Conservation (phyloP, 2,888 invertebrate genomes). For the Agrochola circellaris region DNA sequence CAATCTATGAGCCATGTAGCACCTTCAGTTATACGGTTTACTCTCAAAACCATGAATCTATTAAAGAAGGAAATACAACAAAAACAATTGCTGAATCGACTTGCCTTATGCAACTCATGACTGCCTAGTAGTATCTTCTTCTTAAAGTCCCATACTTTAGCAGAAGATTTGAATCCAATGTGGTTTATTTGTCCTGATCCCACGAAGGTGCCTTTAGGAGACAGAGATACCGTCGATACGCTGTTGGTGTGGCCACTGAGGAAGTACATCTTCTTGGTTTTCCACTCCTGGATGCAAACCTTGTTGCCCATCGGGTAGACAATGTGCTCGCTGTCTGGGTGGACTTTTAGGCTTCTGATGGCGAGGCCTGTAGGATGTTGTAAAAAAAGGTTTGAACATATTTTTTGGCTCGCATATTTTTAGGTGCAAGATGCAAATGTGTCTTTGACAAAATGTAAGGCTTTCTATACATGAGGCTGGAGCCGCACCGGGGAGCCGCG, state of each 20-base stretch:
- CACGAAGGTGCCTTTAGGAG: slow-evolving; percentile 93
- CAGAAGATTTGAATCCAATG: slow-evolving; percentile 96
- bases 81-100: background rate
- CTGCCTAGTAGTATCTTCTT: slow-evolving; percentile 91
- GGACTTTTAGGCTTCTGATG: slow-evolving; percentile 92
- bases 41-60: background rate
- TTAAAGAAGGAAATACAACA: background rate
- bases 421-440: background rate
- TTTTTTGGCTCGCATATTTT: background rate
- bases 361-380: slow-evolving; percentile 77
- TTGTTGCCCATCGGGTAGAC: slow-evolving; percentile 95
- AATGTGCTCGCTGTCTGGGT: slow-evolving; percentile 93
- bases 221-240: slow-evolving; percentile 94
- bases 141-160: slow-evolving; percentile 96
- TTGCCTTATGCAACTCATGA: slow-evolving; percentile 95
- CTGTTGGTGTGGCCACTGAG: slow-evolving; percentile 95
- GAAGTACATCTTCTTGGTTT: slow-evolving; percentile 93
- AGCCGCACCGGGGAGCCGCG: no score
- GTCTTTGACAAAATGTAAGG: background rate
- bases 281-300: slow-evolving; percentile 93
- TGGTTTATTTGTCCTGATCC: slow-evolving; percentile 98
- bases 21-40: background rate
- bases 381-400: background rate
- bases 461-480: no score
- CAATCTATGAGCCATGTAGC: background rate